Evolutionary conservation across 2,888 invertebrate genomes (phyloP), one percentile per base, ranked within the genome.

Genomic region (Polyploca ridens): DNA sequence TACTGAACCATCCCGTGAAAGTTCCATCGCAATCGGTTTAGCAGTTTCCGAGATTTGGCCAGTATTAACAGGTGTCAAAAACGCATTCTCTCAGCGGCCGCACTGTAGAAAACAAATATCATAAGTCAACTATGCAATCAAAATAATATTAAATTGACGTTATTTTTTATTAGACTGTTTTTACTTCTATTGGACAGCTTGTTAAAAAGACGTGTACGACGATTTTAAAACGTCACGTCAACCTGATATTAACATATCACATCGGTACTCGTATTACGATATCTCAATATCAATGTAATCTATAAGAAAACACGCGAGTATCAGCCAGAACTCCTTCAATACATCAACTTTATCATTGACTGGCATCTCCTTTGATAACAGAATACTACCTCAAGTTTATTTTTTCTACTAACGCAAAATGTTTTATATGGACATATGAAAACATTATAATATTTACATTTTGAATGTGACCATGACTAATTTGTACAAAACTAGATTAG

Each of bases 291-390:
- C 75, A 69, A 19, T 64, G 68, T 80, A 75, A 82, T 77, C 79
- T 74, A 62, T 63, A 67, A 64, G 57, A 64, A 73, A 74, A 77
- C 70, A 72, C 65, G 64, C 33, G 66, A 66, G 64, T 79, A 83
- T 81, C 82, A 74, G 71, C 62, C 38, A 65, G 27, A 71, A 72
- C 78, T 79, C 74, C 79, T 82, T 79, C 80, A 81, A 84, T 83
- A 85, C 79, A 84, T 86, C 84, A 87, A 78, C 58, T 71, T 85
- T 84, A 87, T 87, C 86, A 69, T 62, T 78, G 76, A 81, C 77
- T 77, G 83, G 73, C 82, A 81, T 83, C 76, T 81, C 61, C 58
- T 59, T 69, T 72, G 83, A 84, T 80, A 83, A 77, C 64, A 71
- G 69, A 67, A 69, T 77, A 69, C 68, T 68, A 71, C 66, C 64